Conservation (phyloP, 2,797 vertebrate genomes). For the Helicolenus hilgendorfi region DNA sequence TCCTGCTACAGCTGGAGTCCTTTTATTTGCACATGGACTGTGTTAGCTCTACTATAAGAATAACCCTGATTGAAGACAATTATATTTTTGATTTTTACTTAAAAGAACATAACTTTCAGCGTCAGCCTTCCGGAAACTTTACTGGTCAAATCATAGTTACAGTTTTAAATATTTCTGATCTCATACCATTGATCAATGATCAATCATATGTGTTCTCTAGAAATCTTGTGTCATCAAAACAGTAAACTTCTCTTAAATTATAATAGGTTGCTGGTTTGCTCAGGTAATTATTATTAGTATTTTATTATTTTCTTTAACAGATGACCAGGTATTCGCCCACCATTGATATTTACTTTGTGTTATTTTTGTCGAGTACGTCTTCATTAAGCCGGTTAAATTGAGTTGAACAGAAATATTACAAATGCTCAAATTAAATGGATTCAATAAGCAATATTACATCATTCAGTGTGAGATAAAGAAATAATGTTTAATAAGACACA, state of each 20-base stretch:
- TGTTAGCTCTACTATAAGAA: neutral
- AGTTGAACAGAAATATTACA: neutral
- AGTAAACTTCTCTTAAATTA: neutral
- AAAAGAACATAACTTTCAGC: neutral
- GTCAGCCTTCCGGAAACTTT: neutral
- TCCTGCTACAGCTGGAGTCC: neutral
- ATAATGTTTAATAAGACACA: neutral
- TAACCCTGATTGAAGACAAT: neutral
- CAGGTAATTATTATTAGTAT: constrained; percentile 16
- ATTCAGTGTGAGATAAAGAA: neutral
- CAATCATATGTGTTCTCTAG: neutral
- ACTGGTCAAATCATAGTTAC: neutral
- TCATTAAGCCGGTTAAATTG: neutral
- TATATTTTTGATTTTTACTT: neutral
- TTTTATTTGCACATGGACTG: constrained; percentile 31
- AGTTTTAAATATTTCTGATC: neutral
- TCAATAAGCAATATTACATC: neutral
- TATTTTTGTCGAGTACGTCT: neutral
- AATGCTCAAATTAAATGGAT: neutral
- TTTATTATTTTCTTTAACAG: neutral
- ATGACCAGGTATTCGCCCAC: neutral
- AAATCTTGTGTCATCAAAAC: neutral
- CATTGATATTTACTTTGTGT: neutral
- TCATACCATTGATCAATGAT: neutral
- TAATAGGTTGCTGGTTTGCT: neutral